Evolutionary conservation across 2,888 invertebrate genomes (phyloP), one percentile per base, ranked within the genome.

Genomic region (Geotrupes spiniger): DNA sequence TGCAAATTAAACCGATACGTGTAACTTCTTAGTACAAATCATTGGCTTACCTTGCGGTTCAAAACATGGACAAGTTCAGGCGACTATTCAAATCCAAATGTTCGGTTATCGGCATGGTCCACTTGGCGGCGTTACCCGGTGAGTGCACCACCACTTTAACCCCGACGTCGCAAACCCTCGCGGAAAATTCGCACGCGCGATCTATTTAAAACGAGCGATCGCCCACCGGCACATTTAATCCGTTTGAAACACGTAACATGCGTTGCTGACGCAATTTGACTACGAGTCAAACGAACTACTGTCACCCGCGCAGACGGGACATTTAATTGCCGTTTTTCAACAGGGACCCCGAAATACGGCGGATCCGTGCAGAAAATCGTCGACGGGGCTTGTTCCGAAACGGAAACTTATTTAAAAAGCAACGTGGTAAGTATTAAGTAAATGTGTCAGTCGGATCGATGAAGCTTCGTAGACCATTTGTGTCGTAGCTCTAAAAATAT

Each of bases 101-200:
- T 62, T 76, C 77, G 49, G 68, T 85, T 26, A 81, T 88, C 60
- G 87, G 85, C 43, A 87, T 88, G 87, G 76, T 88, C 44, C 87
- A 88, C 65, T 75, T 85, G 1, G 75, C 74, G 57, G 81, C 85
- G 36, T 70, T 86, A 49, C 87, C 87, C 72, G 87, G 87, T 85
- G 72, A 57, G 53, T 21, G 6, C 21, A 21, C 21, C n/a, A n/a
- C n/a, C n/a, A n/a, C n/a, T n/a, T n/a, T n/a, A n/a, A n/a, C n/a
- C n/a, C n/a, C n/a, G n/a, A n/a, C n/a, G n/a, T n/a, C n/a, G n/a
- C n/a, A n/a, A n/a, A n/a, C n/a, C n/a, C n/a, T n/a, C n/a, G n/a
- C n/a, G n/a, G n/a, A n/a, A n/a, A n/a, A n/a, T n/a, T n/a, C n/a
- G n/a, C n/a, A n/a, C n/a, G n/a, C n/a, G n/a, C n/a, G n/a, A n/a